Evolutionary conservation across 2,888 invertebrate species (phyloP).

Genomic region (Eurois occulta): DNA sequence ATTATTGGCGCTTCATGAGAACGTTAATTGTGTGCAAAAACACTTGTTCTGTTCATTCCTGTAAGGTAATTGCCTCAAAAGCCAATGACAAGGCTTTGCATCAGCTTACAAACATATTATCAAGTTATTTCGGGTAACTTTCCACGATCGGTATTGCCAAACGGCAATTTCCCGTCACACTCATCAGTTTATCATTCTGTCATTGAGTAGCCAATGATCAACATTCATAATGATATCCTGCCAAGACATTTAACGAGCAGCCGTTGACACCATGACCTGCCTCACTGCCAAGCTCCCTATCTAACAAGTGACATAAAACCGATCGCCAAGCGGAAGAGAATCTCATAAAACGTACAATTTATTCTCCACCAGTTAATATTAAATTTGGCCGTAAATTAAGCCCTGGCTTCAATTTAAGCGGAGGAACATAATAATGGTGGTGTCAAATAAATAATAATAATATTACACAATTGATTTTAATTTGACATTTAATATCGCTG

Average conservation of each 20-base stretch:
- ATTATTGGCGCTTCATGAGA: neutral
- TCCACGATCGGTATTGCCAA: neutral
- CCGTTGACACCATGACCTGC: conserved; percentile 47
- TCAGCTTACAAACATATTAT: neutral
- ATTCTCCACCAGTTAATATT: conserved; percentile 46
- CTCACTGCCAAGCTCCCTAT: conserved; percentile 42
- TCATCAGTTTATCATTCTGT: neutral
- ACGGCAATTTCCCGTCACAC: neutral
- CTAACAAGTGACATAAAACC: conserved; percentile 27
- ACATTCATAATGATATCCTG: neutral
- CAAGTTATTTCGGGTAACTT: neutral
- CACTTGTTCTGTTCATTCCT: neutral
- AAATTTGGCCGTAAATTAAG: conserved; percentile 53
- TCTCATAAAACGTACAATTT: conserved; percentile 55
- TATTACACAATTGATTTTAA: conserved; percentile 62
- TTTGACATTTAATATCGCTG: conserved; percentile 45
- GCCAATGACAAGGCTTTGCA: neutral
- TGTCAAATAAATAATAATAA: conserved; percentile 60
- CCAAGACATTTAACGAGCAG: conserved; percentile 11
- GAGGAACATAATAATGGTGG: conserved; percentile 40
- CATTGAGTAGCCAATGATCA: neutral
- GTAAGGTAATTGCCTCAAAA: neutral
- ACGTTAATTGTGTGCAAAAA: neutral
- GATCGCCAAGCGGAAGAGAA: conserved; percentile 47
- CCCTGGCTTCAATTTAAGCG: conserved; percentile 44